Evolutionary conservation across 2,888 invertebrate species (phyloP).

Genomic region (Acronicta leporina): DNA sequence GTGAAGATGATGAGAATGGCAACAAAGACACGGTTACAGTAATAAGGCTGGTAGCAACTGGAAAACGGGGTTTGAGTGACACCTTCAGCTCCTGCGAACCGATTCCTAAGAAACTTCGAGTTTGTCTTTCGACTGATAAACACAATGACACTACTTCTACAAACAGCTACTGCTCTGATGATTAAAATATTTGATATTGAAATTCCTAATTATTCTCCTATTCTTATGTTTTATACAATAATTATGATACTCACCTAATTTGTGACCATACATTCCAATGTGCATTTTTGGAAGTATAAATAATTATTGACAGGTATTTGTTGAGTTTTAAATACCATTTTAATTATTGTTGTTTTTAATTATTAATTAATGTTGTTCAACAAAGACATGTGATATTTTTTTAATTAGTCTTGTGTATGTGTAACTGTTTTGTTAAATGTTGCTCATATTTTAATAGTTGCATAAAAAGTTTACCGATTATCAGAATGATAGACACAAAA

Average conservation of each 20-base stretch:
- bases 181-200: conserved; percentile 38
- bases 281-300: conserved; percentile 27
- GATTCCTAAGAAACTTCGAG: conserved; percentile 73
- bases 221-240: conserved; percentile 38
- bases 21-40: conserved; percentile 66
- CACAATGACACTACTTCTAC: conserved; percentile 73
- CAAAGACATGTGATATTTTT: conserved; percentile 52
- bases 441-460: conserved; percentile 18
- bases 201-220: conserved; percentile 44
- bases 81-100: conserved; percentile 77
- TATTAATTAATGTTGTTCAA: conserved; percentile 32
- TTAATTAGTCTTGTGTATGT: conserved; percentile 29
- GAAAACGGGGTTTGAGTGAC: conserved; percentile 74
- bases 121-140: conserved; percentile 58
- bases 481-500: conserved; percentile 7
- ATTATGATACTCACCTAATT: conserved; percentile 37
- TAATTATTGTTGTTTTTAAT: conserved; percentile 42
- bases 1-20: conserved; percentile 72
- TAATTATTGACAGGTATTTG: conserved; percentile 52
- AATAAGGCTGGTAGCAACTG: conserved; percentile 65
- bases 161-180: conserved; percentile 70
- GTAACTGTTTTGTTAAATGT: conserved; percentile 22
- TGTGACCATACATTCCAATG: conserved; percentile 38
- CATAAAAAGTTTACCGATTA: neutral
- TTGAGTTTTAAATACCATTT: conserved; percentile 46